Conservation (phyloP, 2,113 vertebrate genomes). For the Murina feae region DNA sequence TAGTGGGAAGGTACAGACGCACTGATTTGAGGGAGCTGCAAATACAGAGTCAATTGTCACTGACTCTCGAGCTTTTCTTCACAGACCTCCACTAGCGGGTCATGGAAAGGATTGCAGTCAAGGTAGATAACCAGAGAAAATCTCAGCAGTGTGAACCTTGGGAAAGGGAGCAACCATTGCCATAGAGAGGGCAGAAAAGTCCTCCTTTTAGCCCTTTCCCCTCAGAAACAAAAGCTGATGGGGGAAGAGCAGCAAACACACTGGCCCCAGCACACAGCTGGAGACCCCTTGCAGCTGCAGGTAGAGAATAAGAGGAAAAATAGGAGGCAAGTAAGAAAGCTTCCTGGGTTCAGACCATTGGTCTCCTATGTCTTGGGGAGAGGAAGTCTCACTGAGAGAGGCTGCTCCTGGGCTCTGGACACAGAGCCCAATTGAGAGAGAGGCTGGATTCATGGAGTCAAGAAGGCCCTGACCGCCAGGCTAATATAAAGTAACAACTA, state of each 20-base stretch:
- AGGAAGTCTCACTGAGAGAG: background rate
- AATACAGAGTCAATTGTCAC: background rate
- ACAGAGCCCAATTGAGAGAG: background rate
- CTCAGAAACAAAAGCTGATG: background rate
- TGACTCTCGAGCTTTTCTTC: background rate
- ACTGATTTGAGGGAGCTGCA: background rate
- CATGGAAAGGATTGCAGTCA: background rate
- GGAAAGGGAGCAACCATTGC: rapidly evolving
- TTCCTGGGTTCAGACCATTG: background rate
- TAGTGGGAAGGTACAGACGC: background rate
- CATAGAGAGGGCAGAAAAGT: background rate
- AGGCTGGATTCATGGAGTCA: background rate
- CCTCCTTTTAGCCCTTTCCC: background rate
- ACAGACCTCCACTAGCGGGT: background rate
- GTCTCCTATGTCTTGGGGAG: background rate
- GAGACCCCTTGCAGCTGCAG: background rate
- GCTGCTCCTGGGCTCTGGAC: background rate
- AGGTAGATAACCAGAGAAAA: background rate
- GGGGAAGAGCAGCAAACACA: background rate
- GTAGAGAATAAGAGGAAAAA: background rate
- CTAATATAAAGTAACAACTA: background rate
- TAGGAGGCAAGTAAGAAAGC: background rate
- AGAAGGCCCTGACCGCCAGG: background rate
- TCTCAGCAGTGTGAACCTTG: background rate
- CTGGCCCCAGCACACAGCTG: background rate